These are phyloP conservation scores for Phycodurus eques DNA, from an alignment of 2,113 vertebrate species.

Conservation along the genomic window DNA sequence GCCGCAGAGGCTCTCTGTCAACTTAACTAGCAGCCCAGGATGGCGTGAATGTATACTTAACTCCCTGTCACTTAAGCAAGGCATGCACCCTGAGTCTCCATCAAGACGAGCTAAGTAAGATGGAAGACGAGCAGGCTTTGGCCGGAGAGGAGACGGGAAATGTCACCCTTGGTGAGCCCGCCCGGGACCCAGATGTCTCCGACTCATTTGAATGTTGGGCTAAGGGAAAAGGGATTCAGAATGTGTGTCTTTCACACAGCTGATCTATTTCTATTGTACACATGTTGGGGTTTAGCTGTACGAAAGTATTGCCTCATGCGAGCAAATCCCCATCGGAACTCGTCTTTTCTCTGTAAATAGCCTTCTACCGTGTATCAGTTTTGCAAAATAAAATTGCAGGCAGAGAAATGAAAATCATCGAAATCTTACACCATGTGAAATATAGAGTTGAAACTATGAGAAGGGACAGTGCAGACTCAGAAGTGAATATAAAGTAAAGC, in stretches of 20 bases:
- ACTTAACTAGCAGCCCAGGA: constrained; percentile 67
- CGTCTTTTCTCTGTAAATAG: constrained; percentile 66
- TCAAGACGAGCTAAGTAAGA: constrained; percentile 75
- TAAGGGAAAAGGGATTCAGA: constrained; percentile 54
- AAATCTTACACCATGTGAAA: constrained; percentile 58
- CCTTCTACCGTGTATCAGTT: constrained; percentile 58
- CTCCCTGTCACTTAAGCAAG: constrained; percentile 74
- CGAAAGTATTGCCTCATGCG: constrained; percentile 67
- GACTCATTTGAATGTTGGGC: constrained; percentile 70
- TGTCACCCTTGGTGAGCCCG: constrained; percentile 73
- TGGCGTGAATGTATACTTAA: constrained; percentile 78
- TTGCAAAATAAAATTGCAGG: constrained; percentile 42
- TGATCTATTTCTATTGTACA: constrained; percentile 66
- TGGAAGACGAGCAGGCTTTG: constrained; percentile 70
- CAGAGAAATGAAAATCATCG: constrained; percentile 55
- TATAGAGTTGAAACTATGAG: constrained; percentile 48
- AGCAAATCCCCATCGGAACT: constrained; percentile 67
- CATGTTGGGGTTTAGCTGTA: constrained; percentile 54
- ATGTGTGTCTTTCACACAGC: constrained; percentile 51
- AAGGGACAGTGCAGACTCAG: constrained; percentile 38
- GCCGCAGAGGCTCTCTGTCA: constrained; percentile 68
- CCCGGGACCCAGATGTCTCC: constrained; percentile 57
- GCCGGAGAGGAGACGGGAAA: constrained; percentile 66
- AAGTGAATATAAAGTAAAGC: neutral
- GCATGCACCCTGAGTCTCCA: constrained; percentile 72